Evolutionary conservation across 2,888 invertebrate genomes (phyloP), one percentile per base, ranked within the genome.

Genomic region (Oxystoma pomonae): DNA sequence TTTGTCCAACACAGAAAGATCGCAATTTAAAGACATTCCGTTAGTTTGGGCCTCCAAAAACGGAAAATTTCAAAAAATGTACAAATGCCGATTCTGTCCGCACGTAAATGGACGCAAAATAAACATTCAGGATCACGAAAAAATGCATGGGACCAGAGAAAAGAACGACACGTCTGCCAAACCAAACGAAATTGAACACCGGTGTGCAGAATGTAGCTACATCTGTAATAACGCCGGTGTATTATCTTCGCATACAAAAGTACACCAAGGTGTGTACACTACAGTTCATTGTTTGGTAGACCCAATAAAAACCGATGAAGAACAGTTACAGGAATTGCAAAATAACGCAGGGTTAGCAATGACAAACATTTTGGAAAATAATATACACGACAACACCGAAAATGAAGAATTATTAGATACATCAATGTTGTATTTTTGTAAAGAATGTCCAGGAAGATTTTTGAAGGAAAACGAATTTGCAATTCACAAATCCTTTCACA

Each of bases 361-460:
- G 58, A 66, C 67, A 50, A 57, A 66, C 3, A 35, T 7, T 7
- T 12, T 7, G 3, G 35, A 35, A 35, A 35, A 7, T 7, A 12
- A 35, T 35, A 35, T 35, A 3, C 35, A 3, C 3, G 65, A 65
- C 9, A 57, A 49, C 1, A 66, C 60, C 17, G 71, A 68, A 18
- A 64, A 64, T 3, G 62, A 64, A 1, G 65, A 68, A 9, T 63
- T 64, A 55, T 22, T 65, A 18, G 72, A 74, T 22, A 60, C 65
- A 1, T 74, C 74, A 61, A 65, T 65, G 67, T 77, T 92, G 61
- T 87, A 87, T 73, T 92, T 91, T 75, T 95, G 94, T 77, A 84
- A 86, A 65, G 87, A 89, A 70, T 95, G 94, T 77, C 94, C 94
- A 1, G 92, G 94, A 0, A 85, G 94, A 75, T 95, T 89, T 80